Evolutionary conservation across 2,797 vertebrate species (phyloP), one percentile per base, ranked within the genome.

Genomic region (Leucoraja ocellata): DNA sequence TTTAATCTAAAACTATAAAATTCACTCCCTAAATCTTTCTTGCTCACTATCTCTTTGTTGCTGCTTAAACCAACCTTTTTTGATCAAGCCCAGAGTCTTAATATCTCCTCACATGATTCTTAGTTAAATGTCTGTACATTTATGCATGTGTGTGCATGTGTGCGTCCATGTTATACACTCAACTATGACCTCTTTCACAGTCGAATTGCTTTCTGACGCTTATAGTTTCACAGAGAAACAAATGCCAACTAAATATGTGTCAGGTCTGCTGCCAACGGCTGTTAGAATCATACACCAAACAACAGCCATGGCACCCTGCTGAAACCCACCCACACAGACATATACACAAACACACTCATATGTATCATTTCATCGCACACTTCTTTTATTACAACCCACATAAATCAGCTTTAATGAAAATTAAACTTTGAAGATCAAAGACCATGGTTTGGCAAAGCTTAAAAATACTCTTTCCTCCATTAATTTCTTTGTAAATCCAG

Each of bases 391-490:
- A 25, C 23, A 58, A 28, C 4, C 23, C 7, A 74, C 71, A 54
- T 92, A 54, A 74, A 92, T 76, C 90, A 58, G 39, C 25, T 76
- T 39, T 28, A 92, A 92, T 92, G 21, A 36, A 76, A 23, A 76
- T 76, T 25, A 46, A 92, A 54, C 71, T 39, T 25, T 71, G 76
- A 73, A 74, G 73, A 76, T 76, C 90, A 92, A 76, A 91, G 90
- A 18, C 36, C 65, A 46, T 74, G 90, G 32, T 14, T 28, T 91
- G 90, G 63, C 65, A 91, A 65, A 54, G 68, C 18, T 74, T 74
- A 74, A 23, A 74, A 86, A 86, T 86, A 86, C 25, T 32, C 58
- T 32, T 7, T 32, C 2, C 23, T 16, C 65, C 23, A 73, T 39
- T 74, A 39, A 73, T 73, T 91, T 91, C 68, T 74, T 73, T 91